phyloP scores from a whole-genome alignment of 2,888 invertebrate genomes.

The Hirtodrosophila alboralis region DNA sequence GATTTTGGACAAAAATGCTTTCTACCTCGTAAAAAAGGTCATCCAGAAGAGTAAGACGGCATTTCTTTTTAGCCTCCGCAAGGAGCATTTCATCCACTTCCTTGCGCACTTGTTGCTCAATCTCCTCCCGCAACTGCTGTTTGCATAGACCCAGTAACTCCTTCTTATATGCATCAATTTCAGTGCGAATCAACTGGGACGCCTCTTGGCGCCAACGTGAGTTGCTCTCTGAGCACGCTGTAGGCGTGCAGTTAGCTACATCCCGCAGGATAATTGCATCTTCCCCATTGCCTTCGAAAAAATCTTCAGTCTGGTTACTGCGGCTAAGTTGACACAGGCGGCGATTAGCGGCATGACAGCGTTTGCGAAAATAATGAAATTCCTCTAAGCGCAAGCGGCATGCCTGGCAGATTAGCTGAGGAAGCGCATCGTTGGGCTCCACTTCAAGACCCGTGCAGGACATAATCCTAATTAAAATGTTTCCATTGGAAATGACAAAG shows the following conservation, averaged over 20 bases:
- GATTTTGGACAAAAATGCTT: slow-evolving; percentile 54
- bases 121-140: slow-evolving; percentile 61
- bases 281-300: slow-evolving; percentile 9
- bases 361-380: slow-evolving; percentile 57
- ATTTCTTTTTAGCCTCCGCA: slow-evolving; percentile 40
- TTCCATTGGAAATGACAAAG: slow-evolving; percentile 30
- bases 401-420: slow-evolving; percentile 48
- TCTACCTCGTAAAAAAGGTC: slow-evolving; percentile 62
- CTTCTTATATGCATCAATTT: slow-evolving; percentile 58
- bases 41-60: slow-evolving; percentile 51
- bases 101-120: slow-evolving; percentile 58
- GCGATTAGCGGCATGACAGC: slow-evolving; percentile 59
- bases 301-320: neutral
- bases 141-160: slow-evolving; percentile 44
- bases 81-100: slow-evolving; percentile 44
- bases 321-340: slow-evolving; percentile 31
- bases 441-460: slow-evolving; percentile 59
- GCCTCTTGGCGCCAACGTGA: slow-evolving; percentile 63
- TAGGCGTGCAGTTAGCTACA: slow-evolving; percentile 29
- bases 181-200: slow-evolving; percentile 39
- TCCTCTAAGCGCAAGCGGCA: slow-evolving; percentile 65
- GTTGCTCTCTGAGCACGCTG: slow-evolving; percentile 57
- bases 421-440: slow-evolving; percentile 46
- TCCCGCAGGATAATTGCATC: slow-evolving; percentile 38
- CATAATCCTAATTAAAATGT: slow-evolving; percentile 33